Percentiles rank a stretch among this genome's conserved stretches.
Conservation (phyloP, 2,113 vertebrate species). For the Istiophorus platypterus region DNA sequence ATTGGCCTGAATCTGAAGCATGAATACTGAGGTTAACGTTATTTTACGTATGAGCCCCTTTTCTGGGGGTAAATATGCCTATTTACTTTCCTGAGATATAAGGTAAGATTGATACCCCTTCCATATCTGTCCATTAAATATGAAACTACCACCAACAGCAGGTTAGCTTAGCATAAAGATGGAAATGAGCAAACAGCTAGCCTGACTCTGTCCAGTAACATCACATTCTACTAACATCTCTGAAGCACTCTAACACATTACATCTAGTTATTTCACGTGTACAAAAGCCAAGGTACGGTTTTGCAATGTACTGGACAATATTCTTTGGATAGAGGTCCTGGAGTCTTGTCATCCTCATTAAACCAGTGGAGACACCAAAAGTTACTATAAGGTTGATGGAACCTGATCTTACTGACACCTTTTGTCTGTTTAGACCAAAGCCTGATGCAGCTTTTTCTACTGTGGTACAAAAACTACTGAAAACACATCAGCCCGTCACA, state of each 20-base stretch:
- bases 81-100: too few species aligned
- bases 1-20: background rate
- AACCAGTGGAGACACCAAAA: background rate
- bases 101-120: background rate
- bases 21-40: background rate
- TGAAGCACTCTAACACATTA: background rate
- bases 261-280: background rate
- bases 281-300: background rate
- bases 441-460: background rate
- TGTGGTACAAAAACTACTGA: conserved; percentile 11
- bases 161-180: background rate
- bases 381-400: background rate
- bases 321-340: background rate
- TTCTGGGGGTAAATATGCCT: too few species aligned
- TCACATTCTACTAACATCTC: background rate
- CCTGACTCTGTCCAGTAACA: background rate
- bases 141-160: background rate
- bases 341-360: background rate
- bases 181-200: background rate
- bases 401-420: background rate
- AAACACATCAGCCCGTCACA: conserved; percentile 17
- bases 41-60: background rate
- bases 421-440: background rate
- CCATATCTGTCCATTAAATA: background rate
- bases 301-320: too few species aligned